Conservation (phyloP, 2,888 invertebrate species). For the Leptinotarsa haldemani region DNA sequence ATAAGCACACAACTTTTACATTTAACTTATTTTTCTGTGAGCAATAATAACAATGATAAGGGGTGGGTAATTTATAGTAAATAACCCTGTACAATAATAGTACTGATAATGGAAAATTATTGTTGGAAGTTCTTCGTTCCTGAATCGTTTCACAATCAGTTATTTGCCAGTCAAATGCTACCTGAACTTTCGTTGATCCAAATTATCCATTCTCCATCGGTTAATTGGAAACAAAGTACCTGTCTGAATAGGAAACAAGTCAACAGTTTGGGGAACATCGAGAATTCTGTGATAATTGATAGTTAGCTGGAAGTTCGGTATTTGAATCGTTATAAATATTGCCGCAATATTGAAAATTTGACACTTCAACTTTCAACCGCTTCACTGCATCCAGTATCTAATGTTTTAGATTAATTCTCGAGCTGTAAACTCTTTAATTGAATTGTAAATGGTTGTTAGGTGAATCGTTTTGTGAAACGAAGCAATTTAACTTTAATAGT, state of each 20-base stretch:
- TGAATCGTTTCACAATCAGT: no score
- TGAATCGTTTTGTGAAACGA: slow-evolving; percentile 34
- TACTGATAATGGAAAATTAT: no score
- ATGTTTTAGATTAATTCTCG: slow-evolving; percentile 31
- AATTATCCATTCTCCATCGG: no score
- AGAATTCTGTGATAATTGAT: neutral
- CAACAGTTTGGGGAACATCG: neutral
- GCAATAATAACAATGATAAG: no score
- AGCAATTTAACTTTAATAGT: slow-evolving; percentile 31
- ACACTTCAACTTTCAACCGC: neutral
- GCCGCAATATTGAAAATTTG: neutral
- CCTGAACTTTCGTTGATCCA: no score
- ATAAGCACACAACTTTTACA: no score
- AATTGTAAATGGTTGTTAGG: slow-evolving; percentile 33
- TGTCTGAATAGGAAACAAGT: neutral
- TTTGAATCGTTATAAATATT: neutral
- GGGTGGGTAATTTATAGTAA: no score
- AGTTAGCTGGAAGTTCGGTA: neutral
- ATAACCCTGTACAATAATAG: no score
- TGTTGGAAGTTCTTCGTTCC: no score
- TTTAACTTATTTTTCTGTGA: no score
- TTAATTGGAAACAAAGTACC: no score
- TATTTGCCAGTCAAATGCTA: no score
- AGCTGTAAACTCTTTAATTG: slow-evolving; percentile 34
- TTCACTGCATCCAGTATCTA: slow-evolving; percentile 25